A percentile compares a stretch with the other conserved stretches of the same genome.
Evolutionary conservation across 2,888 invertebrate genomes (phyloP).

Genomic region (Lasioglossum figueresi): DNA sequence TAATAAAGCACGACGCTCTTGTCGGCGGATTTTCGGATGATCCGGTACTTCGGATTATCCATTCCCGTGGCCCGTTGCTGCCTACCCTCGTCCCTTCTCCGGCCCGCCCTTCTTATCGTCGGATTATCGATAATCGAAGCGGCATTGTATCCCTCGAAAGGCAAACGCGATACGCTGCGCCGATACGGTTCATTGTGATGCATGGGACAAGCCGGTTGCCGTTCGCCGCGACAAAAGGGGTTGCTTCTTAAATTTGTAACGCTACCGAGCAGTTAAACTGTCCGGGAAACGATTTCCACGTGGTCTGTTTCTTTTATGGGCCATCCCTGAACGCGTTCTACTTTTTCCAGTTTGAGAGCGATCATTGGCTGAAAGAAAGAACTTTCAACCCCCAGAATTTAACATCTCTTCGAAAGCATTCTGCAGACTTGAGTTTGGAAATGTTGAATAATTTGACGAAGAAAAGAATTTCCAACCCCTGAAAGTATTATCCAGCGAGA

Average conservation of each 20-base stretch:
- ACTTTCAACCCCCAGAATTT: not conserved
- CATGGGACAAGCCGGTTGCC: slow-evolving; percentile 4
- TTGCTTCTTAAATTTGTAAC: slow-evolving; percentile 10
- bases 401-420: not conserved
- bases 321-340: not conserved
- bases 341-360: not conserved
- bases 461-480: not conserved
- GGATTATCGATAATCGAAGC: slow-evolving; percentile 61
- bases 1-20: slow-evolving; percentile 53
- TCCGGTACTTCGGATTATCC: slow-evolving; percentile 54
- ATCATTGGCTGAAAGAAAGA: not conserved
- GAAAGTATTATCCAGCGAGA: not conserved
- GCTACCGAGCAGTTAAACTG: not conserved
- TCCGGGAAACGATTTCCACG: slow-evolving; percentile 2
- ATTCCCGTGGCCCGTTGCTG: not conserved
- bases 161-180: slow-evolving; percentile 16
- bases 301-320: not conserved
- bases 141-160: slow-evolving; percentile 27
- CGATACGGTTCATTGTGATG: slow-evolving; percentile 28
- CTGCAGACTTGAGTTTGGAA: too few relatives aligned
- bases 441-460: not conserved
- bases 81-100: not conserved
- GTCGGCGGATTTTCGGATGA: slow-evolving; percentile 57
- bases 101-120: slow-evolving; percentile 36
- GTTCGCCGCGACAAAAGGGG: not conserved